Percentiles rank a stretch among this genome's conserved stretches.
These are phyloP conservation scores for Hemicrepidius hirtus DNA, from an alignment of 2,888 invertebrate species.

Conservation along the genomic window DNA sequence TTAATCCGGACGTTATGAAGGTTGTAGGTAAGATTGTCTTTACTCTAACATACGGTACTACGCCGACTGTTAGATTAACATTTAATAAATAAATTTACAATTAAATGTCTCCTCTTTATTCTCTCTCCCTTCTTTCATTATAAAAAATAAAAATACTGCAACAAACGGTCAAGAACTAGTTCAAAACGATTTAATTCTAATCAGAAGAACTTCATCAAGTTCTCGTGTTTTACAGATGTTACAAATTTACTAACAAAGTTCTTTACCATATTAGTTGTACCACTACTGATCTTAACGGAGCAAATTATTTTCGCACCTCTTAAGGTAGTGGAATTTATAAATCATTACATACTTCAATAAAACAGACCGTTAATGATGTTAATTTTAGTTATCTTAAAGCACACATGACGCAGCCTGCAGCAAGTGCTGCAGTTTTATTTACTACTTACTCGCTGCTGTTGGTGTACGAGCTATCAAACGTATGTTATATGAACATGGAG, in stretches of 20 bases:
- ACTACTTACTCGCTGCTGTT: not conserved
- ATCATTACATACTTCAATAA: conserved; percentile 1
- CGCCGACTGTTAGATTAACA: no score
- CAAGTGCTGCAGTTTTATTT: conserved; percentile 3
- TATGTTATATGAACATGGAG: not conserved
- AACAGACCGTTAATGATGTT: conserved; percentile 7
- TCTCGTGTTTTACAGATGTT: not conserved
- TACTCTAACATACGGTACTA: conserved; percentile 3
- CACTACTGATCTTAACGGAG: not conserved
- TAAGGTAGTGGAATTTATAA: conserved; percentile 27
- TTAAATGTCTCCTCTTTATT: no score
- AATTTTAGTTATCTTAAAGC: conserved; percentile 18
- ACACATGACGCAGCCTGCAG: conserved; percentile 3
- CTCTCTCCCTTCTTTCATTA: no score
- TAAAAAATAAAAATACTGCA: no score
- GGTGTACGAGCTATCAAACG: not conserved
- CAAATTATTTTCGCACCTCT: conserved; percentile 21
- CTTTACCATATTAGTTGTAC: not conserved
- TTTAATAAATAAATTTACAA: no score
- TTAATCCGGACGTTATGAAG: conserved; percentile 24
- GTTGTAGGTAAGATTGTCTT: conserved; percentile 5
- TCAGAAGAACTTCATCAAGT: not conserved
- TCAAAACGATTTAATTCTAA: no score
- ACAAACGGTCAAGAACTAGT: no score
- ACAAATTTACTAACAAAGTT: not conserved